Base-by-base conservation (phyloP, 2,113 vertebrate species). In the Peromyscus maniculatus region DNA sequence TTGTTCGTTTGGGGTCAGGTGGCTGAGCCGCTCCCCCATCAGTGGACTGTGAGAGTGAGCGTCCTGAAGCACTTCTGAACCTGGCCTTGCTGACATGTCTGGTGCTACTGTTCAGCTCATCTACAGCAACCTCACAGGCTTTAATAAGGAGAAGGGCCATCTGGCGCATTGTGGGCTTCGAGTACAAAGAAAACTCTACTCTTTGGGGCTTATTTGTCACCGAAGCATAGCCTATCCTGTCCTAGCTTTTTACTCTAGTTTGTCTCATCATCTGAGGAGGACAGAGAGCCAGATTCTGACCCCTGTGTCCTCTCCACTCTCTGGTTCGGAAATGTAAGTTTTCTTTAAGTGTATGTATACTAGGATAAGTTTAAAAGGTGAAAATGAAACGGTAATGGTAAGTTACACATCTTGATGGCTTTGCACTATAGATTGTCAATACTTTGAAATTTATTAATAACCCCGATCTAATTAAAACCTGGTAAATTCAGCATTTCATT, bases 401-500 rank as follows among this genome's bases (percentile, higher is more conserved):
- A 87, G 62, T 90, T 64, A 79, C 87, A 82, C 46, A 59, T 31
- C 77, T 94, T 19, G 28, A 55, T 83, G 62, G 15, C 55, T 93
- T 93, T 74, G 6, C 55, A 59, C 33, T 21, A 55, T 55, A 72
- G 72, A 26, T 4, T 62, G 67, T 87, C 5, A 95, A 87, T 74
- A 89, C 1, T 89, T 91, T 91, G 4, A 64, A 62, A 52, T 21
- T 43, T 93, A 94, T 77, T 31, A 87, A 91, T 92, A 92, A 89
- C 43, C n/a, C 21, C 17, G 7, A 67, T 59, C 13, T 74, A 91
- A 95, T 91, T 71, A 95, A 69, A 94, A 69, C 16, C 52, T 75
- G 59, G 93, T 92, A 19, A 83, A 71, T 36, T 57, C 33, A 43
- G 24, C 43, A 72, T 84, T 77, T 97, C 33, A 95, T 69, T 87